Evolutionary conservation across 2,888 invertebrate genomes (phyloP).

Genomic region (Athrips mouffetella): DNA sequence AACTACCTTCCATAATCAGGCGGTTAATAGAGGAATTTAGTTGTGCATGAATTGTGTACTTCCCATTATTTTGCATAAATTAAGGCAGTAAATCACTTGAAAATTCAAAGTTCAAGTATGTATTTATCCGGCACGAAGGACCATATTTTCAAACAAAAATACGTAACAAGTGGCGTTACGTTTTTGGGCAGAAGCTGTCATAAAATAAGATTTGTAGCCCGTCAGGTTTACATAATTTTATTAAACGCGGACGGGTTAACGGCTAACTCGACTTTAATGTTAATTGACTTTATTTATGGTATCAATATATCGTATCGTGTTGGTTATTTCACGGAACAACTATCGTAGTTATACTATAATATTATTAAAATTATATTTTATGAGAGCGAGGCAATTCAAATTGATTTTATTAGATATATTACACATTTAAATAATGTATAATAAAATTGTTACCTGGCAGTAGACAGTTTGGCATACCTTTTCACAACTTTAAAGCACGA

Average conservation of each 20-base stretch:
- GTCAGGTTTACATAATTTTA: conserved; percentile 5
- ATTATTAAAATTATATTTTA: neutral
- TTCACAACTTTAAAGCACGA: too few species aligned
- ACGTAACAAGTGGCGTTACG: neutral
- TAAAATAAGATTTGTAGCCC: conserved; percentile 18
- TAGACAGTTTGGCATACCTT: too few species aligned
- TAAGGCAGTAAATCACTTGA: neutral
- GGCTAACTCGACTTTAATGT: conserved; percentile 4
- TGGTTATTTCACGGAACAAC: neutral
- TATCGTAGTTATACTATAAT: neutral
- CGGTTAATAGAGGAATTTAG: too few species aligned
- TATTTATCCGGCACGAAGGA: neutral
- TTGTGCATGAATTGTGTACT: too few species aligned
- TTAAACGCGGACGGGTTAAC: conserved; percentile 7
- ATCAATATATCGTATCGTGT: neutral
- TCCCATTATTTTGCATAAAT: neutral
- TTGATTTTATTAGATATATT: too few species aligned
- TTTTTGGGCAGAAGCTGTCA: conserved; percentile 10
- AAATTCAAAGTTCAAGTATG: neutral
- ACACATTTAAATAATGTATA: too few species aligned
- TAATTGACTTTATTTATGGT: conserved; percentile 7
- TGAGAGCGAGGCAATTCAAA: too few species aligned
- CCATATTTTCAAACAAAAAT: neutral
- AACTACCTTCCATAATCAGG: too few species aligned
- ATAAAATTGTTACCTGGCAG: too few species aligned